Conservation (phyloP, 2,797 vertebrate genomes). For the Acanthornis magna region DNA sequence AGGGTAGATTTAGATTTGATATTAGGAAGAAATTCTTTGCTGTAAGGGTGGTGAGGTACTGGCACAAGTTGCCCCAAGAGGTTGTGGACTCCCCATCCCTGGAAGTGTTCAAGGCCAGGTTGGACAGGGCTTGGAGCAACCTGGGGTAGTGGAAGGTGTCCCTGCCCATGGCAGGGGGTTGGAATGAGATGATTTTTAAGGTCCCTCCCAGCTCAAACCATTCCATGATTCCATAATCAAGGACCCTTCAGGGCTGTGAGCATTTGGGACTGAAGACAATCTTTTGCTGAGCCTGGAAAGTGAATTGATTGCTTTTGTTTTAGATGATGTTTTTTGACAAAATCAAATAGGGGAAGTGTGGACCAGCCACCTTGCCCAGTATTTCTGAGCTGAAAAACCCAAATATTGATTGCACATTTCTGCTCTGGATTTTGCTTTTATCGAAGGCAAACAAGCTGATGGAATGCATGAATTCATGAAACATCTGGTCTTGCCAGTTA, state of each 20-base stretch:
- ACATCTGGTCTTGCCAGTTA: slow-evolving; percentile 38
- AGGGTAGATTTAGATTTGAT: not conserved
- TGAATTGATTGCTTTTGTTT: accelerated
- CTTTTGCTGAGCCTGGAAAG: not conserved
- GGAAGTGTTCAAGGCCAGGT: not conserved
- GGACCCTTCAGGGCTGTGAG: not conserved
- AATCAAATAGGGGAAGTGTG: not conserved
- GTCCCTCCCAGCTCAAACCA: not conserved
- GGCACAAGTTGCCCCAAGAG: not conserved
- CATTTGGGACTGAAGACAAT: not conserved
- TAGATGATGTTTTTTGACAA: not conserved
- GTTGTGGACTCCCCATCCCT: not conserved
- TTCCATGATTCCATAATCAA: not conserved
- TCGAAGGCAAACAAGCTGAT: not conserved
- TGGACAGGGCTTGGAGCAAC: not conserved
- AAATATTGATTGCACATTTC: slow-evolving; percentile 22
- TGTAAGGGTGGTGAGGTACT: not conserved
- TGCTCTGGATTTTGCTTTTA: not conserved
- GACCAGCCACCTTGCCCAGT: not conserved
- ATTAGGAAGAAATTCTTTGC: not conserved
- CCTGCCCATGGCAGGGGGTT: not conserved
- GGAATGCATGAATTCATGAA: not conserved
- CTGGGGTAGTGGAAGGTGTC: not conserved
- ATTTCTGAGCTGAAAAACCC: not conserved
- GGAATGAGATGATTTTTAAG: not conserved